Conservation (phyloP, 1,140 invertebrate species). For the Heliconius melpomene region DNA sequence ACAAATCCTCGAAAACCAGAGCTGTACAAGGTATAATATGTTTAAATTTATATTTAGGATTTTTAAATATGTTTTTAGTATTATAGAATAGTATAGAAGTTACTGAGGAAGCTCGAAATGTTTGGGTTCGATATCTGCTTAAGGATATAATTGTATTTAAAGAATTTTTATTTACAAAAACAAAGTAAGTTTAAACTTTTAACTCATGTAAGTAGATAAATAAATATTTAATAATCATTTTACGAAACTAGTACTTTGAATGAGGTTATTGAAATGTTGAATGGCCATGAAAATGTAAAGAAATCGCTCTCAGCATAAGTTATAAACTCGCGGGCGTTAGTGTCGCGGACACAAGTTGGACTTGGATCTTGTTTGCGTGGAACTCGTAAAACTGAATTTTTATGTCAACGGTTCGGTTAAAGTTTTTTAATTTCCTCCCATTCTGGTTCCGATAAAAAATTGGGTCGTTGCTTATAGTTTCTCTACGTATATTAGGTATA, state of each 20-base stretch:
- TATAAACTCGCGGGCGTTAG: slow-evolving; percentile 22
- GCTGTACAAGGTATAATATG: slow-evolving; percentile 76
- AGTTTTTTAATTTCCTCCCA: slow-evolving; percentile 62
- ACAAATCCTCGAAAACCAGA: slow-evolving; percentile 84
- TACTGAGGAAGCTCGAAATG: no score
- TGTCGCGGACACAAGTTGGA: slow-evolving; percentile 37
- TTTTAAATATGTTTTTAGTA: no score
- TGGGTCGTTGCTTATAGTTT: background rate
- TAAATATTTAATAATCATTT: background rate
- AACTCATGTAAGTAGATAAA: no score
- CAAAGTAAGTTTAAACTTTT: no score
- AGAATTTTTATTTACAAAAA: no score
- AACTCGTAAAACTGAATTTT: slow-evolving; percentile 66
- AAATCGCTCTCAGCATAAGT: slow-evolving; percentile 9
- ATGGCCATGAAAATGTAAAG: background rate
- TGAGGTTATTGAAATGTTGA: background rate
- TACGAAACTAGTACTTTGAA: background rate
- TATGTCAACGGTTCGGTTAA: slow-evolving; percentile 55
- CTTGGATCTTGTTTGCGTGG: slow-evolving; percentile 47
- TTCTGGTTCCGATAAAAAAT: background rate
- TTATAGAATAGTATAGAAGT: no score
- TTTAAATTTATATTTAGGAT: no score
- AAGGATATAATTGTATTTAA: no score
- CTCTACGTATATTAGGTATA: background rate
- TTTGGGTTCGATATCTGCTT: no score